Evolutionary conservation across 2,113 vertebrate genomes (phyloP).

Genomic region (Laterallus jamaicensis): DNA sequence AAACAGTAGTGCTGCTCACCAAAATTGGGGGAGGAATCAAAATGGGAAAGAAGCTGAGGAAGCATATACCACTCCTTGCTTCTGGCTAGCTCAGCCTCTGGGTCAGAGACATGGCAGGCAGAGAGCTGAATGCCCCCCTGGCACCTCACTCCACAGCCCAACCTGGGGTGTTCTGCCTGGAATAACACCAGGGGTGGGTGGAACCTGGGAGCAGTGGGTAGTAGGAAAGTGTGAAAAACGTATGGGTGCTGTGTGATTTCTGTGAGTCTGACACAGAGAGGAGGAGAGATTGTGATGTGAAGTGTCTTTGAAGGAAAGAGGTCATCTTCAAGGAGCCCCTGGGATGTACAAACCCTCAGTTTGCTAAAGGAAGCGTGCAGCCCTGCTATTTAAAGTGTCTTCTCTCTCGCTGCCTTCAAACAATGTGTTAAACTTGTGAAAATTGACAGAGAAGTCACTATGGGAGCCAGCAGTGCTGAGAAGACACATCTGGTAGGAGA

Average conservation of each 20-base stretch:
- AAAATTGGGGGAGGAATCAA: not conserved
- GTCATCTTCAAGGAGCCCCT: not conserved
- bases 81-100: not conserved
- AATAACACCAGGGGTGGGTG: not conserved
- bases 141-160: not conserved
- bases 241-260: not conserved
- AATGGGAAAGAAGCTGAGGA: not conserved
- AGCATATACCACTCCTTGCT: not conserved
- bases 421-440: not conserved
- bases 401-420: not conserved
- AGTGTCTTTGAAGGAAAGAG: not conserved
- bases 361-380: not conserved
- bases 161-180: not conserved
- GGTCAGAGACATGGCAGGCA: not conserved
- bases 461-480: constrained; percentile 1
- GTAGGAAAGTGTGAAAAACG: not conserved
- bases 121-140: not conserved
- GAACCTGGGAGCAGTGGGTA: not conserved
- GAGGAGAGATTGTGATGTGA: not conserved
- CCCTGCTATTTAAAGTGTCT: constrained; percentile 13
- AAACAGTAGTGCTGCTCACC: not conserved
- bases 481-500: not conserved
- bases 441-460: not conserved
- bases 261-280: not conserved
- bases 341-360: not conserved